Percentiles rank a stretch among this genome's conserved stretches.
phyloP scores from a whole-genome alignment of 2,797 vertebrate genomes.

The Anguilla obscura region DNA sequence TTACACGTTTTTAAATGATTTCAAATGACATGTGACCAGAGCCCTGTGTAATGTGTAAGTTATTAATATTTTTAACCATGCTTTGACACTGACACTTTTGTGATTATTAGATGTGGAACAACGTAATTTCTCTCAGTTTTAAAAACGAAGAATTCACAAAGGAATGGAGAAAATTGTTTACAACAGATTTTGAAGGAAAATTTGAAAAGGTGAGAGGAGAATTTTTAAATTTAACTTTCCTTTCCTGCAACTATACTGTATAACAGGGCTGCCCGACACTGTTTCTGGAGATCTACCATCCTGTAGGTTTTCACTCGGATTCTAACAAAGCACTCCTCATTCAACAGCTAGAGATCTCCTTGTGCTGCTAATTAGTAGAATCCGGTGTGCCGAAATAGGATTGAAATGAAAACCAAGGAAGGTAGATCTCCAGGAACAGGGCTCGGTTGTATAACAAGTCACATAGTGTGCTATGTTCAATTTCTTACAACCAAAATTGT shows the following conservation, averaged over 20 bases:
- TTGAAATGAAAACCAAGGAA: too few species aligned
- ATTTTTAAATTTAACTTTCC: neutral
- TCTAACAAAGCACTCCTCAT: too few species aligned
- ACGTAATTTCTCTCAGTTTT: constrained; percentile 73
- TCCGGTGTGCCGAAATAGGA: too few species aligned
- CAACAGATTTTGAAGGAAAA: constrained; percentile 76
- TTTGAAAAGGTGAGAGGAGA: constrained; percentile 73
- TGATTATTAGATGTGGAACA: constrained; percentile 77
- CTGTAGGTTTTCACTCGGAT: too few species aligned
- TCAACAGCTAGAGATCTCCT: too few species aligned
- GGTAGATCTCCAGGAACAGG: too few species aligned
- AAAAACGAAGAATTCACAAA: constrained; percentile 58
- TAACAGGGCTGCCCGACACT: too few species aligned
- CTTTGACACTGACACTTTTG: neutral
- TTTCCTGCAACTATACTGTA: neutral
- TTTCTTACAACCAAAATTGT: constrained; percentile 24
- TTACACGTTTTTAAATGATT: too few species aligned
- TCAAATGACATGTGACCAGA: too few species aligned
- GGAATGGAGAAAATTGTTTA: constrained; percentile 73
- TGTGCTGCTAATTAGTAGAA: too few species aligned
- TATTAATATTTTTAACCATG: neutral
- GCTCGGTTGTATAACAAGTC: too few species aligned
- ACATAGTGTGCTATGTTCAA: neutral
- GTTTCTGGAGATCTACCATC: too few species aligned
- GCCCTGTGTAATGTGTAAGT: neutral